phyloP scores from a whole-genome alignment of 1,140 invertebrate species.

The Homalodisca vitripennis region DNA sequence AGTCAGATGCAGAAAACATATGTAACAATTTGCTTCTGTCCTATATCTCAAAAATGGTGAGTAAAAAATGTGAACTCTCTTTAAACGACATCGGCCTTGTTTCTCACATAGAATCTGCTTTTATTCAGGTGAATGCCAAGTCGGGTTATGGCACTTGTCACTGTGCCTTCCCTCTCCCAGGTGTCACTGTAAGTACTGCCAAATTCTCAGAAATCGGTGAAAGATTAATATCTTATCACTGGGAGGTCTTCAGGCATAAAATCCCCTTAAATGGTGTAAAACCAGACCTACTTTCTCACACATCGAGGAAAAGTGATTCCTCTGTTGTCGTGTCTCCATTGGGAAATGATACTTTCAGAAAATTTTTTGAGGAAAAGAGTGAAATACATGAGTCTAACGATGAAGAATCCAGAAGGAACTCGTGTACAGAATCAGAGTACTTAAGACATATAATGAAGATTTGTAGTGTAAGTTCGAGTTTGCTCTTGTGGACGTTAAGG shows the following conservation, averaged over 20 bases:
- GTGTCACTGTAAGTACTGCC: not conserved
- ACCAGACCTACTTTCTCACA: slow-evolving; percentile 29
- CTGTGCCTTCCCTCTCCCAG: slow-evolving; percentile 34
- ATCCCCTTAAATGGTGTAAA: slow-evolving; percentile 24
- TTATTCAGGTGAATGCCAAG: slow-evolving; percentile 25
- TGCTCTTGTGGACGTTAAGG: slow-evolving; percentile 16
- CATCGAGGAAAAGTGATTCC: not conserved
- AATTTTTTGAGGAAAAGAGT: slow-evolving; percentile 5
- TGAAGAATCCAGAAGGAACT: not conserved
- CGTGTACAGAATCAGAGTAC: slow-evolving; percentile 5
- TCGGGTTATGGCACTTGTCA: slow-evolving; percentile 24
- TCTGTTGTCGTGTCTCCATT: not conserved
- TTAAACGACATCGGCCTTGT: slow-evolving; percentile 27
- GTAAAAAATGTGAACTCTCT: slow-evolving; percentile 25
- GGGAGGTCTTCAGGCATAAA: slow-evolving; percentile 24
- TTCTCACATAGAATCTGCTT: slow-evolving; percentile 34
- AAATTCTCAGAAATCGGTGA: slow-evolving; percentile 21
- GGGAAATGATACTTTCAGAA: slow-evolving; percentile 7
- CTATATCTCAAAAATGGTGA: slow-evolving; percentile 39
- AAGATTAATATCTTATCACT: slow-evolving; percentile 24
- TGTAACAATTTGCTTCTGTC: slow-evolving; percentile 41
- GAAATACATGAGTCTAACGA: not conserved
- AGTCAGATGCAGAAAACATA: slow-evolving; percentile 26
- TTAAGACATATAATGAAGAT: slow-evolving; percentile 18
- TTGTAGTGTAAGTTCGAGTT: slow-evolving; percentile 21